Evolutionary conservation across 1,140 invertebrate genomes (phyloP).

Genomic region (Lepidurus arcticus): DNA sequence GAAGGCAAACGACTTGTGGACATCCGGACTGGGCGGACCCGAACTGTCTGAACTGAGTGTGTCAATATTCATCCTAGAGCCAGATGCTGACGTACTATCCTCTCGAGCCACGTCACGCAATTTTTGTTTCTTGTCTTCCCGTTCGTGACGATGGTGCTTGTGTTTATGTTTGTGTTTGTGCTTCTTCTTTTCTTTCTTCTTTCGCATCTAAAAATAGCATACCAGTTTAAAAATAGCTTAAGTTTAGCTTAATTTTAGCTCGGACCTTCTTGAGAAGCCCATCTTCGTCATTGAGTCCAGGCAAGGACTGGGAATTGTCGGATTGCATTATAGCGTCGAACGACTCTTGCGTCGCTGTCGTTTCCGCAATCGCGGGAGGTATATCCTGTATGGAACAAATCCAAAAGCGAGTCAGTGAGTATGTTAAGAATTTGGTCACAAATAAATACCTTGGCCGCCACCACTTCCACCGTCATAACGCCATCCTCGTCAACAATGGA

Average conservation of each 20-base stretch:
- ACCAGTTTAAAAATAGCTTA: neutral
- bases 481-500: slow-evolving; percentile 28
- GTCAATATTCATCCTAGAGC: slow-evolving; percentile 50
- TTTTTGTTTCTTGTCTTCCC: slow-evolving; percentile 45
- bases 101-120: slow-evolving; percentile 47
- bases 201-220: slow-evolving; percentile 50
- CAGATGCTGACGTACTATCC: slow-evolving; percentile 43
- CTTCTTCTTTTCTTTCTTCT: slow-evolving; percentile 74
- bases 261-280: slow-evolving; percentile 32
- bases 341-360: slow-evolving; percentile 38
- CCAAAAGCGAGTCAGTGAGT: neutral
- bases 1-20: slow-evolving; percentile 24
- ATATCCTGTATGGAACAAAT: slow-evolving; percentile 24
- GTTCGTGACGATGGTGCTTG: slow-evolving; percentile 38
- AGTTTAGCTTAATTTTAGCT: slow-evolving; percentile 29
- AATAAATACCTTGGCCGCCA: slow-evolving; percentile 27
- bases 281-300: slow-evolving; percentile 49
- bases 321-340: slow-evolving; percentile 65
- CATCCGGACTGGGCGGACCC: slow-evolving; percentile 37
- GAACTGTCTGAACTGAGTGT: slow-evolving; percentile 59
- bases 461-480: slow-evolving; percentile 30
- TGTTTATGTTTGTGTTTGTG: slow-evolving; percentile 55
- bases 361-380: slow-evolving; percentile 20
- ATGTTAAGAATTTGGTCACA: neutral
- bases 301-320: slow-evolving; percentile 66